Conservation (phyloP, 2,113 vertebrate species). For the Papio anubis region DNA sequence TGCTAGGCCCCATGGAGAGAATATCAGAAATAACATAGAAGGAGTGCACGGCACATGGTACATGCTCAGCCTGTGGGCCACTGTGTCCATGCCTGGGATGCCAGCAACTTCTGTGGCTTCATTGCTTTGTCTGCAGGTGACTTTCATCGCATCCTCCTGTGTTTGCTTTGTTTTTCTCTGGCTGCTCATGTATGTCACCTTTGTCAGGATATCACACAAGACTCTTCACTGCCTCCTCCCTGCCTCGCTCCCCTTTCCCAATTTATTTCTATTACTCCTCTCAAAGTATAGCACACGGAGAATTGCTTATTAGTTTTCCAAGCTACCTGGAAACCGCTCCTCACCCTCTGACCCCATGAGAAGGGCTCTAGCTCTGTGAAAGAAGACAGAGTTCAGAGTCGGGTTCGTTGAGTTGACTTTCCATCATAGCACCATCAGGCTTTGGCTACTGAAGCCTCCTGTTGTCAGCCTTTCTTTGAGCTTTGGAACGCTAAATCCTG, state of each 20-base stretch:
- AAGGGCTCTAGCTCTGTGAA: no score
- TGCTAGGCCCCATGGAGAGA: neutral
- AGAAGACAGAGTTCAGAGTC: neutral
- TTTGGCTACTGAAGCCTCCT: neutral
- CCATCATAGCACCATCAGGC: neutral
- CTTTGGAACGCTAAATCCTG: neutral
- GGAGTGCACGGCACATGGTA: rapidly evolving
- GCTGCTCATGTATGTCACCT: neutral
- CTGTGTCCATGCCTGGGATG: neutral
- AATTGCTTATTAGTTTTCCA: neutral
- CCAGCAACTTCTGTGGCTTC: rapidly evolving
- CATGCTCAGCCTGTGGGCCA: rapidly evolving
- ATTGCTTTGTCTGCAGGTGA: neutral
- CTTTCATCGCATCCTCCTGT: neutral
- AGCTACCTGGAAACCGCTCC: neutral
- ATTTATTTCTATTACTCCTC: neutral
- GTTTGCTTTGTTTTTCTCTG: neutral
- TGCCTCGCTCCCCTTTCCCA: neutral
- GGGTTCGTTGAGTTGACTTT: neutral
- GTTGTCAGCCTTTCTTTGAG: neutral
- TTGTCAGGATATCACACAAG: neutral
- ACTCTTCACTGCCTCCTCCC: neutral
- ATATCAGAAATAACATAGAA: neutral
- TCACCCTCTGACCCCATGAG: neutral
- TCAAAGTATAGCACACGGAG: rapidly evolving